These are phyloP conservation scores for Sebastes baramenuke DNA, from an alignment of 2,797 vertebrate species.

Conservation along the genomic window DNA sequence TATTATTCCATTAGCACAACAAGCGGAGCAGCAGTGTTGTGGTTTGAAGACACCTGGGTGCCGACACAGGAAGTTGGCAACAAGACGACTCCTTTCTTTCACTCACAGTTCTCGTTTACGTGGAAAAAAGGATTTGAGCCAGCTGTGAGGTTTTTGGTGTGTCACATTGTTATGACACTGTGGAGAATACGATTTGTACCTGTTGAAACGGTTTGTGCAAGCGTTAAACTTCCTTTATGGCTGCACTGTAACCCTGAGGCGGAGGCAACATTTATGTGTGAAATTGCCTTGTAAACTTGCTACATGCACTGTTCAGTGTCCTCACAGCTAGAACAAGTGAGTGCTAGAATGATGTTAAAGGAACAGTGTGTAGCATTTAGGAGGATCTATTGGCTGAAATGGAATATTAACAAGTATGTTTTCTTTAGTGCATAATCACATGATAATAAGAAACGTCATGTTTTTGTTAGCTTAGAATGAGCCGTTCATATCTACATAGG, in stretches of 20 bases:
- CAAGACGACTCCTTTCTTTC: not conserved
- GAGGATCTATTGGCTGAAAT: too few species aligned
- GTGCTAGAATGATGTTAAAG: not conserved
- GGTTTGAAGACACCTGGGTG: not conserved
- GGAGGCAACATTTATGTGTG: not conserved
- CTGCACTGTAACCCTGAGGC: not conserved
- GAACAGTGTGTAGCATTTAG: too few species aligned
- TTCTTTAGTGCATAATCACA: too few species aligned
- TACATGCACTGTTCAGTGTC: not conserved
- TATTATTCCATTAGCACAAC: not conserved
- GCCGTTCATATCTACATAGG: too few species aligned
- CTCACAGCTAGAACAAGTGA: not conserved
- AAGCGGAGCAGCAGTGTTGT: not conserved
- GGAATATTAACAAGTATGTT: too few species aligned
- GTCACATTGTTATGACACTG: conserved; percentile 9
- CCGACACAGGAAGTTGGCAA: conserved; percentile 14
- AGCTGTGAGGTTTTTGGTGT: not conserved
- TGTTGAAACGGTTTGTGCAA: conserved; percentile 38
- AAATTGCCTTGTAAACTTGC: not conserved
- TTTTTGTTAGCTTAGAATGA: too few species aligned
- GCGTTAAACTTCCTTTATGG: conserved; percentile 12
- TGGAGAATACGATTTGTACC: not conserved
- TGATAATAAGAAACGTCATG: too few species aligned
- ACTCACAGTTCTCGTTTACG: conserved; percentile 11
- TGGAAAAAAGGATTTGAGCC: not conserved